Evolutionary conservation across 2,797 vertebrate genomes (phyloP), one percentile per base, ranked within the genome.

Genomic region (Manis javanica): DNA sequence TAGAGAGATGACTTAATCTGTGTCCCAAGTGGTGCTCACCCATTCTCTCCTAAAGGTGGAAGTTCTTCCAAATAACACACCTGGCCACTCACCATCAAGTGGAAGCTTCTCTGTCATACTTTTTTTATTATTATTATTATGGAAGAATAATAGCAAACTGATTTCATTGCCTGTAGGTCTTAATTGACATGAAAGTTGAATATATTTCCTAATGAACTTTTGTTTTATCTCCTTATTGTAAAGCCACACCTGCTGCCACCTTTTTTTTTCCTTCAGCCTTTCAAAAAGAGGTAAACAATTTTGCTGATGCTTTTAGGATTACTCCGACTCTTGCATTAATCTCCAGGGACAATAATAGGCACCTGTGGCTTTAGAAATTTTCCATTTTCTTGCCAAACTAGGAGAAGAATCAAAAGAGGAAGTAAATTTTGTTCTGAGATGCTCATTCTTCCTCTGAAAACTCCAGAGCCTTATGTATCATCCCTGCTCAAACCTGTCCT

Each of bases 201-300:
- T 81, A 57, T 85, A 34, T 96, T 92, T 24, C 61, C 68, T 75
- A 59, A 69, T 10, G 83, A 88, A 82, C 1, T 31, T 86, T 85
- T 34, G 23, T 84, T 86, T 75, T 59, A 26, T 15, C 23, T 8
- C 3, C 7, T n/a, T 81, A 61, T 13, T 86, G 42, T 89, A 74
- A 83, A 91, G n/a, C n/a, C 42, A 66, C 2, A 55, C 10, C 14
- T 7, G 46, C 15, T 66, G 29, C 46, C 19, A 82, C 4, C 7
- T 61, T 91, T 89, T 37, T n/a, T 69, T 42, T 29, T 15, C 51
- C 34, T 91, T 86, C 31, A 89, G 66, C 55, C 81, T 95, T 96
- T 96, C 53, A 97, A 81, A 95, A 66, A 82, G 59, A 66, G 42
- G 31, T 78, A 95, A 93, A 85, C 78, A 72, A 85, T 71, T 91